These are phyloP conservation scores for Calameuta pallipes DNA, from an alignment of 2,888 invertebrate genomes.

Conservation along the genomic window DNA sequence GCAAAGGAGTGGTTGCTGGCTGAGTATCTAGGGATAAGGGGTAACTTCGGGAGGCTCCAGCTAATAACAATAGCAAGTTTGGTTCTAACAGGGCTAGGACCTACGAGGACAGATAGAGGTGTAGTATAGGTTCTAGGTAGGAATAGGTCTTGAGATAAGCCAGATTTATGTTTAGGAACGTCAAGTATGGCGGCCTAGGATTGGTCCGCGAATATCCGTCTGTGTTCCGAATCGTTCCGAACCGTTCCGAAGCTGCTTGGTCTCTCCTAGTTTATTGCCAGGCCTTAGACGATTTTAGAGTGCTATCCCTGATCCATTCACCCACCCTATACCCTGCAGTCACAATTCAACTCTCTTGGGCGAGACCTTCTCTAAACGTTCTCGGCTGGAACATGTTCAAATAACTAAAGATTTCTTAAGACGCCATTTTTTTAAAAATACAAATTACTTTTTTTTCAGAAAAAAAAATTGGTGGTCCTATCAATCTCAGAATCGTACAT, in stretches of 20 bases:
- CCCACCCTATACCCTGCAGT: neutral
- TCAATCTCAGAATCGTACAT: too few relatives aligned
- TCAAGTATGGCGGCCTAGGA: conserved; percentile 20
- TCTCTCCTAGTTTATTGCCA: conserved; percentile 21
- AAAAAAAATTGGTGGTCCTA: too few relatives aligned
- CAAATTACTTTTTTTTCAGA: too few relatives aligned
- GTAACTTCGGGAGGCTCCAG: conserved; percentile 12
- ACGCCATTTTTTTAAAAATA: too few relatives aligned
- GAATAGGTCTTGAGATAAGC: conserved; percentile 34
- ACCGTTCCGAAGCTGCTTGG: neutral
- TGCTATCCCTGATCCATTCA: neutral
- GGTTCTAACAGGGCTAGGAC: conserved; percentile 15
- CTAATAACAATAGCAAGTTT: conserved; percentile 51
- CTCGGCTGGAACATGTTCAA: neutral
- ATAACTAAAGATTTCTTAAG: too few relatives aligned
- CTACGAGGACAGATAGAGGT: neutral
- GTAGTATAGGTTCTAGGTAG: conserved; percentile 9
- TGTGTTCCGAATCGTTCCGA: conserved; percentile 2
- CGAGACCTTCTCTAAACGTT: neutral
- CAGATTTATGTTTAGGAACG: conserved; percentile 34
- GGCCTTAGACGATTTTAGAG: conserved; percentile 13
- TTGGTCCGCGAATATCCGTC: conserved; percentile 20
- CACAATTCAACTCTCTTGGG: neutral
- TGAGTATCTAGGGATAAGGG: neutral
- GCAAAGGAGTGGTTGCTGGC: neutral